A percentile compares a stretch with the other conserved stretches of the same genome.
phyloP scores from a whole-genome alignment of 1,140 invertebrate genomes.

The Psilanteris sp. region DNA sequence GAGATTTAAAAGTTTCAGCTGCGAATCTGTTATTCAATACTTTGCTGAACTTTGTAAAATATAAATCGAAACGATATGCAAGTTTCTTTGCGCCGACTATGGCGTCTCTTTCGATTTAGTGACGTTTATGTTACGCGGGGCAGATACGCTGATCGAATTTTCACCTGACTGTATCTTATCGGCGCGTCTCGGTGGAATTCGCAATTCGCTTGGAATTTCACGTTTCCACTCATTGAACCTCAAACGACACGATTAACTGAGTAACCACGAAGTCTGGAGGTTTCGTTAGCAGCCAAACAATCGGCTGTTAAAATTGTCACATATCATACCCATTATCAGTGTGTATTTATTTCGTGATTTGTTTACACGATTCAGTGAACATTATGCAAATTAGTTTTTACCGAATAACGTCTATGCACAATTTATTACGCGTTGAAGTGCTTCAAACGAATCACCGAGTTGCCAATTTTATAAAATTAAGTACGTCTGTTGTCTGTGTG shows the following conservation, averaged over 20 bases:
- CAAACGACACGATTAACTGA: conserved; percentile 49
- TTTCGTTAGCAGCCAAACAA: conserved; percentile 42
- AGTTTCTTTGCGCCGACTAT: conserved; percentile 11
- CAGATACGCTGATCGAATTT: conserved; percentile 50
- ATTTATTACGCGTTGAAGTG: too few relatives aligned
- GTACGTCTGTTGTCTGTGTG: too few relatives aligned
- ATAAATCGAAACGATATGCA: conserved; percentile 28
- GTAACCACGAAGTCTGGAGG: conserved; percentile 31
- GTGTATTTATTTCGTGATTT: not conserved
- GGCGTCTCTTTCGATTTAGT: conserved; percentile 39
- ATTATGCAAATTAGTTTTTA: too few relatives aligned
- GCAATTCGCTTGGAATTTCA: conserved; percentile 42
- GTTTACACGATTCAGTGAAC: too few relatives aligned
- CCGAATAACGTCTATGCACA: too few relatives aligned
- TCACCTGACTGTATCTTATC: conserved; percentile 50
- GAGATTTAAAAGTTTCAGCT: conserved; percentile 5
- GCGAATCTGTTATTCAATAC: conserved; percentile 23
- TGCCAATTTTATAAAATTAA: too few relatives aligned
- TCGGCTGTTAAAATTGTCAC: conserved; percentile 25
- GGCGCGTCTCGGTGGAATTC: conserved; percentile 45
- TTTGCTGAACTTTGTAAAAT: conserved; percentile 30
- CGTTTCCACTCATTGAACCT: conserved; percentile 54
- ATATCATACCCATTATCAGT: too few relatives aligned
- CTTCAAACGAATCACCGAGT: too few relatives aligned
- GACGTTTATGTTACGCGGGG: conserved; percentile 28